Evolutionary conservation across 2,888 invertebrate genomes (phyloP), one percentile per base, ranked within the genome.

Genomic region (Yponomeuta evonymella): DNA sequence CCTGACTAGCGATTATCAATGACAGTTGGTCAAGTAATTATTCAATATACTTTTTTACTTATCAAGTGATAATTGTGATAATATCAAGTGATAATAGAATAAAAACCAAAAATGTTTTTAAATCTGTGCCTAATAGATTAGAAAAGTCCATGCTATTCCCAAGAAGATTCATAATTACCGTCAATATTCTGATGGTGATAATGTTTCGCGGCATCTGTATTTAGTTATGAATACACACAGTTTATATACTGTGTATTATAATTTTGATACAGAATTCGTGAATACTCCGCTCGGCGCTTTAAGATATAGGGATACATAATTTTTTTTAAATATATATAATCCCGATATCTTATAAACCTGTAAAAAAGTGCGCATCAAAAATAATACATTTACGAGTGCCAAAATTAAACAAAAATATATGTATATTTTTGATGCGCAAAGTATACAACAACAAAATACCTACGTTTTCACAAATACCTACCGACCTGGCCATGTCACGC

Each of bases 401-500:
- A 36, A 12, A 48, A 23, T 67, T n/a, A 12, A 10, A 12, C 72
- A 72, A 71, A 73, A 71, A 33, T 69, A 23, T 23, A 74, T 74
- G 74, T 74, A 75, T 75, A 73, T 74, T 43, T 71, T 51, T 73
- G 73, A 58, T 58, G 51, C 51, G 51, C 51, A 12, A 15, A 15
- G 8, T 15, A 5, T 58, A 58, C 51, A 58, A 58, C 51, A 58
- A 58, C 15, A 15, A 58, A 15, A 58, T 58, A 58, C 51, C 51
- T 58, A 58, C 51, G 51, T 58, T 4, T 58, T 58, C 51, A 15
- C 51, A 58, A 58, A 83, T 86, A 86, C 86, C 86, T 84, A 84
- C 86, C 86, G 82, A 86, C 84, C 85, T 75, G 83, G 83, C 85
- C 84, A 83, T 79, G 76, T 77, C 82, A 81, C 84, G 80, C 77